Base-by-base conservation (phyloP, 2,888 invertebrate genomes). In the Caenorhabditis sp. region DNA sequence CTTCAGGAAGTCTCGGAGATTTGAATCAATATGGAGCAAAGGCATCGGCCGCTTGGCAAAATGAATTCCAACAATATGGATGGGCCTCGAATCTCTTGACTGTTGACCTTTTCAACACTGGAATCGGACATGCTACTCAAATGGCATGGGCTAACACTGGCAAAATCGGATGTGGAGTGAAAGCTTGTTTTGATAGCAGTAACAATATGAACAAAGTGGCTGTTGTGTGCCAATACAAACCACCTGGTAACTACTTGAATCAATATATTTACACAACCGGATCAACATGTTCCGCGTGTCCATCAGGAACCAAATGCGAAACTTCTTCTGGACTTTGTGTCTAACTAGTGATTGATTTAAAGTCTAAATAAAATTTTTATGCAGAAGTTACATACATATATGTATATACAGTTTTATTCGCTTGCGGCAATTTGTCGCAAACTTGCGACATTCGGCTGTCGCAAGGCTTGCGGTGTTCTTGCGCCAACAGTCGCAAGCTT, bases 381-480 rank as follows among this genome's bases (percentile, higher is more conserved):
- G n/a, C n/a, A 10, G 36, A 36, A 36, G 36, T 36, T 8, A 36
- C 36, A 36, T 36, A 5, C 36, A 8, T 36, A 36, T 8, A 36
- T 8, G 5, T 5, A 10, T 36, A 36, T 17, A 14, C 3, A n/a
- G 38, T 12, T 43, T 43, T 43, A 10, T 43, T 43, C 43, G 43
- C 3, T 43, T 43, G n/a, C n/a, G 80, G 67, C 12, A 80, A 76
- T 63, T 82, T 80, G 52, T 74, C 67, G 25, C 82, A 63, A 27
- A 73, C 71, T 14, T 80, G 82, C 38, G 67, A 67, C 38, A 75
- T 76, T n/a, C n/a, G n/a, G n/a, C n/a, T n/a, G n/a, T n/a, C n/a
- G n/a, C n/a, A n/a, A n/a, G n/a, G n/a, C n/a, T n/a, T n/a, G n/a
- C n/a, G n/a, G n/a, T n/a, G n/a, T n/a, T n/a, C n/a, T n/a, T n/a